Conservation (phyloP, 2,797 vertebrate species). For the Menidia menidia region DNA sequence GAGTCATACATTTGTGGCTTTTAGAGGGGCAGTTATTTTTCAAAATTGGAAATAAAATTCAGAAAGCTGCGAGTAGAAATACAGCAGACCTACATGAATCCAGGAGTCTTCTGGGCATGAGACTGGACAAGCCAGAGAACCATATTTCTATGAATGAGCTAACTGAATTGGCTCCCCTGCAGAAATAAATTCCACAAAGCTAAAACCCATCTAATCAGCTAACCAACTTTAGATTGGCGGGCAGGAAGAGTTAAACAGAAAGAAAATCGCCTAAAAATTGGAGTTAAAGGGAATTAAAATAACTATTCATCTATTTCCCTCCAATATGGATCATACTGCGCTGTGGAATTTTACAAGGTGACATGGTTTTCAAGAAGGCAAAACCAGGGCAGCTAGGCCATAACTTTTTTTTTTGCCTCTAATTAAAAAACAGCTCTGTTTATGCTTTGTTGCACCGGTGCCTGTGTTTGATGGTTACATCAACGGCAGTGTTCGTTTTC, state of each 20-base stretch:
- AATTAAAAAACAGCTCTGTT: neutral
- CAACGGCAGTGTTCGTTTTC: slow-evolving; percentile 66
- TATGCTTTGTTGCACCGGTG: neutral
- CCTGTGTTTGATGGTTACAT: slow-evolving; percentile 36
- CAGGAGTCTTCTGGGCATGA: neutral
- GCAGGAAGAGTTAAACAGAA: too few relatives aligned
- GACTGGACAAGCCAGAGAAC: neutral
- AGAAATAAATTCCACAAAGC: neutral
- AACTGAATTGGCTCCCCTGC: neutral
- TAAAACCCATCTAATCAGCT: neutral
- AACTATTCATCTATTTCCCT: too few relatives aligned
- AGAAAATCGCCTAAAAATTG: too few relatives aligned
- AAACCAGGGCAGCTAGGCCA: neutral
- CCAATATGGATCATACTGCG: too few relatives aligned
- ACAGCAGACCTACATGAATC: neutral
- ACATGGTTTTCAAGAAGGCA: neutral
- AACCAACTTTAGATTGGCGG: neutral
- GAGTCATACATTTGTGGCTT: slow-evolving; percentile 22
- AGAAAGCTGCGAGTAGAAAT: neutral
- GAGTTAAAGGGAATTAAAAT: too few relatives aligned
- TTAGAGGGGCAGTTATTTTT: neutral
- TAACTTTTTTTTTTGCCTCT: too few relatives aligned
- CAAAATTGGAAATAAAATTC: neutral
- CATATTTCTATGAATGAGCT: neutral
- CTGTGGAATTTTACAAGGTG: neutral